Base-by-base conservation (phyloP, 2,888 invertebrate species). In the Polydrusus cervinus region DNA sequence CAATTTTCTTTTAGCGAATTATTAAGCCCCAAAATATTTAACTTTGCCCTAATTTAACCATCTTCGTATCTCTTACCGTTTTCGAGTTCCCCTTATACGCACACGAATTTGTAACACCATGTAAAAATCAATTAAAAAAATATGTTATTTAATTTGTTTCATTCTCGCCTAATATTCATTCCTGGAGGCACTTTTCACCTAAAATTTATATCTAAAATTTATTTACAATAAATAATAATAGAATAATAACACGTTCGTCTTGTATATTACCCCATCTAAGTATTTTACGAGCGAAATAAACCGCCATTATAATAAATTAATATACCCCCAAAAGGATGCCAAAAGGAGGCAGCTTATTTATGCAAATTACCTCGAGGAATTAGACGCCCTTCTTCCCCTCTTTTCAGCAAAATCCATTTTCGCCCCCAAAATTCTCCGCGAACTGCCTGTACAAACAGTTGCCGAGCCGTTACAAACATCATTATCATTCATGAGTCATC, bases 401-500 rank as follows among this genome's bases (percentile, higher is more conserved):
- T 53, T 66, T 62, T 20, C 40, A 38, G 40, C n/a, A 53, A 53
- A 66, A 66, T 66, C 53, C 51, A 66, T 66, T 66, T 66, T 66
- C 66, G 34, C 53, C 40, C 13, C 11, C 34, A 34, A 65, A 65
- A 65, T 65, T 65, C 47, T 1, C 65, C 66, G 53, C 53, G 53
- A 66, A 66, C 53, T 66, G 51, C 66, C 30, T 51, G 40, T 34
- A 66, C 53, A 70, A 70, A 62, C 70, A 70, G 61, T 18, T 53
- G 70, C 25, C 70, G 38, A 25, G 20, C 62, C 62, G 43, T 61
- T 49, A 70, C 61, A 70, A 70, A 70, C 70, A 70, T 67, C 71
- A 78, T 78, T 78, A 79, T 78, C 77, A 71, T 71, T 75, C 73
- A 74, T 79, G 78, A 79, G 68, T 79, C 77, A 78, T 78, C 76